Conservation (phyloP, 2,797 vertebrate genomes). For the Psittacula derbiana region DNA sequence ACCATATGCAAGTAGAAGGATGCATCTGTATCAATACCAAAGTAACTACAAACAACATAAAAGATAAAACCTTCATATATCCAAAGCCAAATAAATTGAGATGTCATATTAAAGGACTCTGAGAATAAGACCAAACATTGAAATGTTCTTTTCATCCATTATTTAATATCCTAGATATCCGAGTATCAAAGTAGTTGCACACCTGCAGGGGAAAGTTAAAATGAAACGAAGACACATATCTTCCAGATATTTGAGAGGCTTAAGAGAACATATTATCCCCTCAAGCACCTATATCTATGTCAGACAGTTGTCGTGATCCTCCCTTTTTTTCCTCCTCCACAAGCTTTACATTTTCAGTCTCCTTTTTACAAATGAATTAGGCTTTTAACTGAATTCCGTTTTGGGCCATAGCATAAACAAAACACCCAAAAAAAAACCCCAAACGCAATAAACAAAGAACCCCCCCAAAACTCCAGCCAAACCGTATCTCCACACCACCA, state of each 20-base stretch:
- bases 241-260: background rate
- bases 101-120: background rate
- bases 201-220: background rate
- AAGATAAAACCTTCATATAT: background rate
- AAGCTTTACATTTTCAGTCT: background rate
- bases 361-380: background rate
- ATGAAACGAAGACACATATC: background rate
- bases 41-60: background rate
- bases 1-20: background rate
- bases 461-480: background rate
- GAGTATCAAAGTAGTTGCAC: background rate
- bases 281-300: background rate
- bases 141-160: background rate
- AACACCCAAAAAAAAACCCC: accelerated
- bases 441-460: background rate
- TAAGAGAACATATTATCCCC: background rate
- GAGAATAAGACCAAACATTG: background rate
- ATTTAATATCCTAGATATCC: background rate
- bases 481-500: background rate
- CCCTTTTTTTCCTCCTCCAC: background rate
- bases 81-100: constrained; percentile 8
- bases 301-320: accelerated
- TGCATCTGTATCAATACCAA: background rate
- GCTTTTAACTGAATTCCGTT: background rate
- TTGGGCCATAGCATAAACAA: background rate